Evolutionary conservation across 2,113 vertebrate genomes (phyloP).

Genomic region (Strix aluco): DNA sequence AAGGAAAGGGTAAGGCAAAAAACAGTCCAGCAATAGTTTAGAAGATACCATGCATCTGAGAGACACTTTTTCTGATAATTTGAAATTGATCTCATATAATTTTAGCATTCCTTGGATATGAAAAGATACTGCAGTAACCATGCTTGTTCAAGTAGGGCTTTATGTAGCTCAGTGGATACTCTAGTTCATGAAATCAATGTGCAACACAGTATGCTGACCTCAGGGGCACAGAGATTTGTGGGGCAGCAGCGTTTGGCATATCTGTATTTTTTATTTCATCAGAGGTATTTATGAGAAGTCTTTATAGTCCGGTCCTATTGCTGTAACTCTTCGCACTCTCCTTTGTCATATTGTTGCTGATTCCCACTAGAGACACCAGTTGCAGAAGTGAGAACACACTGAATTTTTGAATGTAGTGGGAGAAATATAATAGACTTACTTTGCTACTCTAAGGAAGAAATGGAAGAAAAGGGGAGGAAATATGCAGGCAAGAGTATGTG

Average conservation of each 20-base stretch:
- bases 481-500: neutral
- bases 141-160: neutral
- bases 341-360: neutral
- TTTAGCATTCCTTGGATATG: neutral
- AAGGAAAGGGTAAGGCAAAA: neutral
- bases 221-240: neutral
- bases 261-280: neutral
- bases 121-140: neutral
- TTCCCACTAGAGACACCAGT: neutral
- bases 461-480: neutral
- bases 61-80: neutral
- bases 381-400: neutral
- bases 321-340: neutral
- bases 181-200: neutral
- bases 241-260: neutral
- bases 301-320: neutral
- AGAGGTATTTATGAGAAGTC: neutral
- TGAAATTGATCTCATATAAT: neutral
- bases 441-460: neutral
- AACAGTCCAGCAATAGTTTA: neutral
- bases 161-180: neutral
- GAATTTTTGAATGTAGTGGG: neutral
- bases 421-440: neutral
- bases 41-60: neutral
- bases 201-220: neutral